Percentiles rank a stretch among this genome's conserved stretches.
phyloP scores from a whole-genome alignment of 2,888 invertebrate genomes.

The Mimachlamys varia region DNA sequence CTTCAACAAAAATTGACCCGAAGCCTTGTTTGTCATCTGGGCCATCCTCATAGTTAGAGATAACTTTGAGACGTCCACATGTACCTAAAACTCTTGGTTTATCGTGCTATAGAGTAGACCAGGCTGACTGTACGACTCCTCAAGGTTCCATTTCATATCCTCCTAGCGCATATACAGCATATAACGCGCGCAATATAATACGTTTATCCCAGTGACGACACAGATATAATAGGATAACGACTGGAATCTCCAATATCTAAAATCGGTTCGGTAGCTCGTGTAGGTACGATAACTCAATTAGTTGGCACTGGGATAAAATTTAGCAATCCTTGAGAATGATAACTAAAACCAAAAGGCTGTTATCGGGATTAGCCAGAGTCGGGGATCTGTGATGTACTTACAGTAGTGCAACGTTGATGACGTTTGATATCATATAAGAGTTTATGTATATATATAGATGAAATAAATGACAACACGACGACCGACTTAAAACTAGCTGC shows the following conservation, averaged over 20 bases:
- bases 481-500: no score
- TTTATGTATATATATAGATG: no score
- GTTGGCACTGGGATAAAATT: not conserved
- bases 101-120: no score
- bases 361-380: not conserved
- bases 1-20: no score
- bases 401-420: no score
- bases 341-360: not conserved
- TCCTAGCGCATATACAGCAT: not conserved
- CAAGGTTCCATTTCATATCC: not conserved
- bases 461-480: no score
- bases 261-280: not conserved
- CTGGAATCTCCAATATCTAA: not conserved
- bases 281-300: not conserved
- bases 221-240: not conserved
- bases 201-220: not conserved
- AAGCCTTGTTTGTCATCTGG: no score
- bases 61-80: no score
- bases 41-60: no score
- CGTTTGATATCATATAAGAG: no score
- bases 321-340: not conserved
- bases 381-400: not conserved
- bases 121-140: no score
- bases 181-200: not conserved
- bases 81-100: no score